Base-by-base conservation (phyloP, 1,140 invertebrate genomes). In the Hydropsyche tenuis region DNA sequence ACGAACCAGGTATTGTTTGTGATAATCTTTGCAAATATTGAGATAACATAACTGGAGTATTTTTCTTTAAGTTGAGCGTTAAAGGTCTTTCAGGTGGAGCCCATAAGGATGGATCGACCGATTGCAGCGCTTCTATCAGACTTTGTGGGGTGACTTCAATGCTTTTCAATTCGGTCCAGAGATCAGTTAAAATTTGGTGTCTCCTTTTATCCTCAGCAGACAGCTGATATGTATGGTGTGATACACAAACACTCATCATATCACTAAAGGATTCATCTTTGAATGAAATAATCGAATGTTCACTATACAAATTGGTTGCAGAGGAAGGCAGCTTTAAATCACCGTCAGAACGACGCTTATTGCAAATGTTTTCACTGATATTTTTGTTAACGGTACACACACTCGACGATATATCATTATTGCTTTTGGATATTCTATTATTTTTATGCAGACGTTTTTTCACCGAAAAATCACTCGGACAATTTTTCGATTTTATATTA, bases 31-130 rank as follows among this genome's bases (percentile, higher is more conserved):
- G 76, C 23, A 79, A 65, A 66, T 72, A 76, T 53, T 78, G 74
- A 23, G 76, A 77, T 76, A 45, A 80, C 74, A 73, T 82, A 73
- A 75, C 77, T 18, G 84, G 82, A 37, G 82, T 83, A 0, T 89
- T 87, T 79, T 90, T 84, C 74, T 87, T 88, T 63, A 90, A 84
- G 81, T 90, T 89, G 3, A 91, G 84, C 0, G 90, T 90, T n/a
- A 87, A 85, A 0, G 89, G 90, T 51, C 90, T 83, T 37, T 88
- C 81, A 0, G 89, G 86, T 6, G 89, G 85, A 16, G 89, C 86
- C 88, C 89, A 90, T 46, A 89, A 78, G 9, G 88, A 83, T 0
- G 88, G 86, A 76, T 90, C 89, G 11, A 90, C 86, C 0, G 85
- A 83, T n/a, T 85, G 85, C 45, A 89, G 79, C 6, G 87, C 87